Evolutionary conservation across 2,888 invertebrate species (phyloP), one percentile per base, ranked within the genome.

Genomic region (Chouioia cunea): DNA sequence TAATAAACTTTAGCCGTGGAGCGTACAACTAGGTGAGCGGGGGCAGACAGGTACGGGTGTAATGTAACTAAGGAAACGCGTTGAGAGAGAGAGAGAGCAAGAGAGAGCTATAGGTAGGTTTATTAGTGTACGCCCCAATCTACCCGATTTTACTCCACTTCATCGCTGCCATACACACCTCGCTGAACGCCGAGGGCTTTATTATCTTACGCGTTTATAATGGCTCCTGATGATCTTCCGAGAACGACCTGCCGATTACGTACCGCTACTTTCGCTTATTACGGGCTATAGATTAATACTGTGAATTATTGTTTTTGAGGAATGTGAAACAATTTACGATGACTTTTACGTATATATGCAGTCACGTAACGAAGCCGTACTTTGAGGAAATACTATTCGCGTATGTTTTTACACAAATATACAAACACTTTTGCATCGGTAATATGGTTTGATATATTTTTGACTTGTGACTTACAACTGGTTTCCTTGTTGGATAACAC

Each of bases 121-220:
- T 85, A 85, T 85, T 85, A 84, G 83, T 79, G 79, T 79, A 83
- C 79, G 81, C 78, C 50, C 50, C 79, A 78, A 76, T 80, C 79
- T 78, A 81, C 79, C 81, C 81, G 79, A 79, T 80, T 79, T 80
- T 58, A 80, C 82, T 83, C 79, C 79, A 80, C 82, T 81, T 82
- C 80, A 83, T 82, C 65, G 79, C 77, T 78, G 76, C 77, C 78
- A 78, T 76, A 83, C 80, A 36, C 36, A 83, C 82, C 79, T 82
- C 81, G 79, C 76, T 84, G 83, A 84, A 79, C 83, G 78, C 79
- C 78, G 82, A 83, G 82, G 81, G 80, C 78, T 79, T 83, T 82
- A 82, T 83, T 83, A 83, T 83, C 83, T 83, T 81, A 80, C 80
- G 79, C 78, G 60, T 57, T 56, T n/a, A 65, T 72, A 69, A 65